Evolutionary conservation across 1,140 invertebrate genomes (phyloP), one percentile per base, ranked within the genome.

Genomic region (Neodiprion fabricii): DNA sequence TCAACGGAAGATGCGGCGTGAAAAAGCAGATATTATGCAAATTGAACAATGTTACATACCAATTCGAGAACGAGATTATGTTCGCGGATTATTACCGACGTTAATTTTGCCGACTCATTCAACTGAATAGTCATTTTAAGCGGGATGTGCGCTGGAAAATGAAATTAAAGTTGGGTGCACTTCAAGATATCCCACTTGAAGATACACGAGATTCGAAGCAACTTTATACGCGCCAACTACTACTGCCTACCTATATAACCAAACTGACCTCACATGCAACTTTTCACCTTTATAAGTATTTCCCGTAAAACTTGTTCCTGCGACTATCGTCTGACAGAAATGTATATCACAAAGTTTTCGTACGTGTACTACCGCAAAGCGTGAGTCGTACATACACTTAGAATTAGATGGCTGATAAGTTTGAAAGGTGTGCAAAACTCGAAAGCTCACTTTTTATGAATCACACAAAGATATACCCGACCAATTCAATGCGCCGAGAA

Each of bases 101-200:
- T 61, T 61, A 61, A 61, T 61, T 61, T 17, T 61, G 53, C 53
- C 8, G n/a, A 61, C 53, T 61, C 7, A 61, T 61, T 61, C 53
- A 61, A 9, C 53, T 9, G 53, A 61, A 61, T 61, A 17, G 53
- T 61, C 53, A 61, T 61, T 61, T 61, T 9, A 61, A 61, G 53
- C 53, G 53, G 53, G 53, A 14, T 61, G 53, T 61, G 9, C 53
- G 4, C 5, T 9, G 53, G n/a, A 61, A 17, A 61, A 61, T 61
- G 9, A 61, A 61, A 61, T 61, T 61, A 61, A 61, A 61, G 5
- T 61, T 61, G 53, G 53, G 4, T 61, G 53, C 53, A 61, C 53
- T 61, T 61, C 53, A 61, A 61, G 53, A 61, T 61, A 61, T 61
- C 53, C 53, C 53, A 61, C 53, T 61, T 61, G 53, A 61, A 61